Percentiles rank a stretch among this genome's conserved stretches.
phyloP scores from a whole-genome alignment of 2,888 invertebrate genomes.

The Ypsolopha scabrella region DNA sequence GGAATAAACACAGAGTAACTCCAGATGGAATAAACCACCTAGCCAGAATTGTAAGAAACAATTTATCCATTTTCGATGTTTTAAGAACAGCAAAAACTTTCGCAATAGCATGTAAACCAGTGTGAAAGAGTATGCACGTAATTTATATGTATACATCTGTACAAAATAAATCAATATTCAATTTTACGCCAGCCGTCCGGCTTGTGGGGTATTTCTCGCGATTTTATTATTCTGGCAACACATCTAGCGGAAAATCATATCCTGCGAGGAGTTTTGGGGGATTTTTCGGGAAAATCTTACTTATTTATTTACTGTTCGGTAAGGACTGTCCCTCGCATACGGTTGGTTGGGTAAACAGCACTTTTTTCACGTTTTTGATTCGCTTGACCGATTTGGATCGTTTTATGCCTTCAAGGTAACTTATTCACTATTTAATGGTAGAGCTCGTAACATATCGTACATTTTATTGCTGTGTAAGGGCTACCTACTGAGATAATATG shows the following conservation, averaged over 20 bases:
- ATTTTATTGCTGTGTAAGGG: too few relatives aligned
- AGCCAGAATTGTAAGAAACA: too few relatives aligned
- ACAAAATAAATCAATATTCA: slow-evolving; percentile 60
- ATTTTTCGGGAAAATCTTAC: slow-evolving; percentile 27
- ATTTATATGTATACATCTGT: not conserved
- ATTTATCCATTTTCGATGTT: too few relatives aligned
- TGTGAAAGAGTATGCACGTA: too few relatives aligned
- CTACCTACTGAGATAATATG: too few relatives aligned
- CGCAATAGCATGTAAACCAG: too few relatives aligned
- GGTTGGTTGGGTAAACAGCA: not conserved
- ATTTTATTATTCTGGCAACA: slow-evolving; percentile 51
- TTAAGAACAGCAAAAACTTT: too few relatives aligned
- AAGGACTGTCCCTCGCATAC: not conserved
- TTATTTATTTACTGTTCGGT: slow-evolving; percentile 30
- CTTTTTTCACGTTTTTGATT: not conserved
- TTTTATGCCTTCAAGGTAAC: not conserved
- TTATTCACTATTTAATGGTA: too few relatives aligned
- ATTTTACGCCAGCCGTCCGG: slow-evolving; percentile 56
- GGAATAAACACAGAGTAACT: too few relatives aligned
- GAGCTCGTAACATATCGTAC: too few relatives aligned
- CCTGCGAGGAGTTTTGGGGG: slow-evolving; percentile 8
- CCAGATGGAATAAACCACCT: too few relatives aligned
- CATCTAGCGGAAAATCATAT: slow-evolving; percentile 58
- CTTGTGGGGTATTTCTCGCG: slow-evolving; percentile 34
- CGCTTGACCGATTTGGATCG: slow-evolving; percentile 1